A percentile compares a stretch with the other conserved stretches of the same genome.
These are phyloP conservation scores for Chrysodeixis includens DNA, from an alignment of 2,888 invertebrate species.

Conservation along the genomic window DNA sequence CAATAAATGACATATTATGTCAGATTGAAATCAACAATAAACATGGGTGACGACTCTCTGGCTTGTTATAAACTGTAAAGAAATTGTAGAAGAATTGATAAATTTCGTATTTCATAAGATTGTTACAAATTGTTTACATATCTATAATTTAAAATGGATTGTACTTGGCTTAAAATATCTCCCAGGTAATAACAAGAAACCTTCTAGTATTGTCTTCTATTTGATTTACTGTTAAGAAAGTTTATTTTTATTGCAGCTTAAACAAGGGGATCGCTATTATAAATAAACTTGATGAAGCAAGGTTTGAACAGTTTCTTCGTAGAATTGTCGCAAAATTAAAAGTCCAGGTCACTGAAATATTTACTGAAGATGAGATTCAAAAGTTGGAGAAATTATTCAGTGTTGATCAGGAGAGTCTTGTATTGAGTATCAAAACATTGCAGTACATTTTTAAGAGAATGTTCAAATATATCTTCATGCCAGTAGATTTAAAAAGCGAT, in stretches of 20 bases:
- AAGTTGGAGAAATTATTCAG: conserved; percentile 81
- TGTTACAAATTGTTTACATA: background rate
- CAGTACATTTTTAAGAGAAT: conserved; percentile 78
- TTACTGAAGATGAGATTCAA: conserved; percentile 76
- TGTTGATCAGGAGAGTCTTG: conserved; percentile 71
- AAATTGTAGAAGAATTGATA: too few relatives aligned
- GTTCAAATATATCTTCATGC: conserved; percentile 83
- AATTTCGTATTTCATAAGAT: background rate
- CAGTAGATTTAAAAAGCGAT: conserved; percentile 77
- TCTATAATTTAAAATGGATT: conserved; percentile 63
- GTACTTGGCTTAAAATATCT: conserved; percentile 75
- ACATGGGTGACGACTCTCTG: too few relatives aligned
- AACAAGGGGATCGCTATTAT: conserved; percentile 74
- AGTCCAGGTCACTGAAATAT: conserved; percentile 76
- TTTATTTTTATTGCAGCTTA: conserved; percentile 70
- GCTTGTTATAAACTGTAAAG: too few relatives aligned
- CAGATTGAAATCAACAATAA: too few relatives aligned
- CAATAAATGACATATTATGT: too few relatives aligned
- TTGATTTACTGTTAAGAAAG: background rate
- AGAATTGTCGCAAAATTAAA: conserved; percentile 78
- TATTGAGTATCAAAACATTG: conserved; percentile 77
- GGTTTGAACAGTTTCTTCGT: conserved; percentile 82
- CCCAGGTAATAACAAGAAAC: conserved; percentile 64
- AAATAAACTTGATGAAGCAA: conserved; percentile 76
- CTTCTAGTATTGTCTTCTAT: background rate